Conservation (phyloP, 2,113 vertebrate species). For the Tychaedon coryphoeus region DNA sequence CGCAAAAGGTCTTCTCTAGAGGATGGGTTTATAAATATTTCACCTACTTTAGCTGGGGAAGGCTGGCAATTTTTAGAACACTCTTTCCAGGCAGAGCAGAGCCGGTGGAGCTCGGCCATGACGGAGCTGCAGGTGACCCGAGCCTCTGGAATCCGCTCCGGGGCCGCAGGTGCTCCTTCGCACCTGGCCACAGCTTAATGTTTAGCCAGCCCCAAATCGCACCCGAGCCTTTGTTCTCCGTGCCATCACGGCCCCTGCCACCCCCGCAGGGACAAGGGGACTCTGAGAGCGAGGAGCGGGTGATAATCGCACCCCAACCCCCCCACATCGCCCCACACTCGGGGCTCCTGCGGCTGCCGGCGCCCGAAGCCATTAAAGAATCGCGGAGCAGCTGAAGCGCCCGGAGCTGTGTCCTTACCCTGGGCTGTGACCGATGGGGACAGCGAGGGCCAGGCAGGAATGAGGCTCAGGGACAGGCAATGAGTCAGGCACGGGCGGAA, state of each 20-base stretch:
- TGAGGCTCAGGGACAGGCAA: fast-evolving
- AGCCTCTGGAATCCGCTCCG: background rate
- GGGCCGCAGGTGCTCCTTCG: background rate
- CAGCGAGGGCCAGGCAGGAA: background rate
- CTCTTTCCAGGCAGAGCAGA: constrained; percentile 32
- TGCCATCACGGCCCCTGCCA: fast-evolving
- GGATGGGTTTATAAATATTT: constrained; percentile 71
- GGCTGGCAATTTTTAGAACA: constrained; percentile 44
- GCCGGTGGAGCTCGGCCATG: background rate
- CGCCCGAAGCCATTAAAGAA: background rate
- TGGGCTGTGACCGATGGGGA: background rate
- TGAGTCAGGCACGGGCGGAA: background rate
- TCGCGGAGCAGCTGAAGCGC: background rate
- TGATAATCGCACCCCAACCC: fast-evolving
- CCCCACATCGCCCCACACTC: fast-evolving
- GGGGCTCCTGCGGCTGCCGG: background rate
- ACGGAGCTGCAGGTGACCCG: background rate
- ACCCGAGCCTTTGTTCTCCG: fast-evolving
- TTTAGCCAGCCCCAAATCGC: background rate
- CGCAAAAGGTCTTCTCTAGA: constrained; percentile 65
- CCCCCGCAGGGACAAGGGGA: fast-evolving
- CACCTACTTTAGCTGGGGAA: constrained; percentile 63
- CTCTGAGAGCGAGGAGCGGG: fast-evolving
- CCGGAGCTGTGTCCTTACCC: background rate
- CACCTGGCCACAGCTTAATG: constrained; percentile 18